Conservation (phyloP, 2,888 invertebrate species). For the Catocala fraxini region DNA sequence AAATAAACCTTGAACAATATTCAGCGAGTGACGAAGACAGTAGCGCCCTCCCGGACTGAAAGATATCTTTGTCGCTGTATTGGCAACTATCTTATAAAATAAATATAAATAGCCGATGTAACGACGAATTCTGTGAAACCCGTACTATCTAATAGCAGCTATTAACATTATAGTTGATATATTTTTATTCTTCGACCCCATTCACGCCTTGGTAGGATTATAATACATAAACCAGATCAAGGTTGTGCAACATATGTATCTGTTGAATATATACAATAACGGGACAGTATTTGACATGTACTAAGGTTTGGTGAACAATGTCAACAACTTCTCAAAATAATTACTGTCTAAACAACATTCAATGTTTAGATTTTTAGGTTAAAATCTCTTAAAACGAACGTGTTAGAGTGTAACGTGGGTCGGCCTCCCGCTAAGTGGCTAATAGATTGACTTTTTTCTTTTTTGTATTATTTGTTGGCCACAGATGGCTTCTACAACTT, state of each 20-base stretch:
- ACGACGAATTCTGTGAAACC: no score
- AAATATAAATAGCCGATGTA: not conserved
- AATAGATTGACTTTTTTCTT: no score
- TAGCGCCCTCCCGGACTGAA: no score
- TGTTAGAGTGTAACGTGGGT: not conserved
- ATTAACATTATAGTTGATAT: slow-evolving; percentile 13
- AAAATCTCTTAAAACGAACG: not conserved
- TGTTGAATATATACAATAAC: not conserved
- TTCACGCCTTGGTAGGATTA: slow-evolving; percentile 18
- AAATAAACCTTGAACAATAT: no score
- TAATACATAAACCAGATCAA: slow-evolving; percentile 31
- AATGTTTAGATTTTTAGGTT: slow-evolving; percentile 7
- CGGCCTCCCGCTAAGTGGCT: slow-evolving; percentile 1
- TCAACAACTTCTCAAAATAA: slow-evolving; percentile 5
- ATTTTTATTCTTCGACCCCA: slow-evolving; percentile 32
- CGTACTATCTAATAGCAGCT: not conserved
- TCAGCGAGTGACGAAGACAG: no score
- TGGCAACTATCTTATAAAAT: not conserved
- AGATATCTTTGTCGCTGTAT: no score
- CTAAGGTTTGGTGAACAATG: not conserved
- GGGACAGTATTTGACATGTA: no score
- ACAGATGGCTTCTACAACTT: no score
- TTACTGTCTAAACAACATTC: not conserved
- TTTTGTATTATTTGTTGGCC: no score
- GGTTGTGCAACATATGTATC: slow-evolving; percentile 24